Base-by-base conservation (phyloP, 1,140 invertebrate genomes). In the Hormaphis cornu region DNA sequence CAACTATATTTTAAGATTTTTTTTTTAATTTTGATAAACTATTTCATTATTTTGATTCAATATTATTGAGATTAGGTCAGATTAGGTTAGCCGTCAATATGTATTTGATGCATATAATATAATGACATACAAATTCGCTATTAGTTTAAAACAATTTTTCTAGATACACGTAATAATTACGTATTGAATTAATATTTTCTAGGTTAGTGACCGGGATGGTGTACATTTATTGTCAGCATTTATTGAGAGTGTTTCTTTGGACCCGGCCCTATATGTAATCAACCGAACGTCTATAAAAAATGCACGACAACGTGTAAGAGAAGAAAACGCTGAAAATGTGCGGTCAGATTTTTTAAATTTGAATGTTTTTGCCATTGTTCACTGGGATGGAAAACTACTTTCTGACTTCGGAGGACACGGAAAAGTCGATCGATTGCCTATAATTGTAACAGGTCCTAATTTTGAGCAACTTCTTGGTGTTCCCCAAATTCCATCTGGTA, bases 371-470 rank as follows among this genome's bases (percentile, higher is more conserved):
- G 30, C 3, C 5, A 66, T 46, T n/a, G 22, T 74, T n/a, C 71
- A 73, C 28, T 74, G 72, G 72, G 70, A 74, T 72, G 71, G 58
- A 63, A 75, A 75, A 63, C 18, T 74, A 28, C 28, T 74, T 18
- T 52, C 42, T 35, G 72, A 59, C 70, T 71, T 73, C 2, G 20
- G 12, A 18, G 69, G 69, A 5, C 56, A 48, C 24, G 46, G 14
- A 70, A 69, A 46, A 24, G 48, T 74, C 10, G 69, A 70, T 40
- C 22, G 54, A n/a, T 22, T 59, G 7, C 42, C 53, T 0, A 30
- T 70, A 22, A 61, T 70, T 42, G 42, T 50, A 12, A 30, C 69
- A 58, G 14, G 18, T 33, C 22, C 10, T 14, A 58, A 70, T 30
- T 8, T 30, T 4, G 69, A 70, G 7, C 24, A 70, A 48, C 35